Evolutionary conservation across 2,113 vertebrate genomes (phyloP).

Genomic region (Carassius carassius): DNA sequence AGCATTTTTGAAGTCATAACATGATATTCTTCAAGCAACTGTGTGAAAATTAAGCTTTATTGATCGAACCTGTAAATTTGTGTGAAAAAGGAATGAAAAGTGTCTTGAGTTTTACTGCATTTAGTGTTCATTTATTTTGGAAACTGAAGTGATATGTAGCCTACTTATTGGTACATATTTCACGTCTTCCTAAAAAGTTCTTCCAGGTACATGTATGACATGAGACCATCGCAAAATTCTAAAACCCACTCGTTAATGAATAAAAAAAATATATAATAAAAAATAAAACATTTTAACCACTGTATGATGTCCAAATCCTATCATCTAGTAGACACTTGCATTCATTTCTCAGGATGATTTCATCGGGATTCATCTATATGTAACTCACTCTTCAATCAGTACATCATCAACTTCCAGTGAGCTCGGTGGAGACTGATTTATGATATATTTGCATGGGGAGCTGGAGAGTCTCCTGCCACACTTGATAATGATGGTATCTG

Average conservation of each 20-base stretch:
- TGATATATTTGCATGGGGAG: slow-evolving; percentile 43
- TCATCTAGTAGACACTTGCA: slow-evolving; percentile 25
- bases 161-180: too few relatives aligned
- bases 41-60: too few relatives aligned
- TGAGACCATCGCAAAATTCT: neutral
- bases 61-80: too few relatives aligned
- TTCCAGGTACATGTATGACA: too few relatives aligned
- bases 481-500: slow-evolving; percentile 53
- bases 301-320: slow-evolving; percentile 2
- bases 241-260: neutral
- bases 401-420: slow-evolving; percentile 48
- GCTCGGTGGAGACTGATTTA: slow-evolving; percentile 49
- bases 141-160: too few relatives aligned
- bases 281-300: neutral
- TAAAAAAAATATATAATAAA: too few relatives aligned
- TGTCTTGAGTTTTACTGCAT: too few relatives aligned
- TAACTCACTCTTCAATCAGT: slow-evolving; percentile 47
- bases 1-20: too few relatives aligned
- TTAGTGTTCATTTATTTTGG: too few relatives aligned
- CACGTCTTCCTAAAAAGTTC: too few relatives aligned
- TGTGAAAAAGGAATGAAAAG: too few relatives aligned
- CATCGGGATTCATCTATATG: slow-evolving; percentile 43
- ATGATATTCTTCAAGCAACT: too few relatives aligned
- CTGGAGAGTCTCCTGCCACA: slow-evolving; percentile 35
- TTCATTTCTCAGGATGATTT: slow-evolving; percentile 30